Base-by-base conservation (phyloP, 2,888 invertebrate species). In the Drosophila atripex region DNA sequence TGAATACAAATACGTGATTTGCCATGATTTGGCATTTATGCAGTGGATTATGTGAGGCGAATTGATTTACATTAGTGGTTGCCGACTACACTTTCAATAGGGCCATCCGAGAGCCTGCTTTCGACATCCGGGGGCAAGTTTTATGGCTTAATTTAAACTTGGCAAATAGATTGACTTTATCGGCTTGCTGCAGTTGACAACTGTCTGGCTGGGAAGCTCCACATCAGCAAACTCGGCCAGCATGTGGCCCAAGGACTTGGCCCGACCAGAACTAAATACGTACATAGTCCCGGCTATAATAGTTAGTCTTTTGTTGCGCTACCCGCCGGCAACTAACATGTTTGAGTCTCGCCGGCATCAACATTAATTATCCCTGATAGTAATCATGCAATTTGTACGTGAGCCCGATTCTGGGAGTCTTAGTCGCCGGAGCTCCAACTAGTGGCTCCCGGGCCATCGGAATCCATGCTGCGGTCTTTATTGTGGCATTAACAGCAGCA, bases 361-460 rank as follows among this genome's bases (percentile, higher is more conserved):
- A 64, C 72, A 82, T 82, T 79, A 82, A 79, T 79, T 86, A 77
- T 73, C 58, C 69, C 65, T 70, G 63, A 74, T 77, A 75, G 74
- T 77, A 75, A 85, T 82, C 64, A 73, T 64, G 63, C 68, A 73
- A 80, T 69, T 64, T 76, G 68, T 72, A 64, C 65, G 68, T 71
- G 75, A 47, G 49, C 66, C 69, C 35, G 41, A 51, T 38, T 55
- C 61, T n/a, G 14, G 35, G 56, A 18, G 45, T 8, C 45, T 7
- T 11, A 23, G 35, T 1, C 12, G 23, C 9, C 18, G 28, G 43
- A 53, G 46, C 14, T n/a, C 8, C 47, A 32, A 51, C 49, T 52
- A 55, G 49, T 25, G 46, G 32, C 52, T 46, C 43, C 45, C 47
- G 21, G 57, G 70, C 59, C 47, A 60, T 35, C 32, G 71, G 71